phyloP scores from a whole-genome alignment of 2,113 vertebrate species.

The Brienomyrus longianalis region DNA sequence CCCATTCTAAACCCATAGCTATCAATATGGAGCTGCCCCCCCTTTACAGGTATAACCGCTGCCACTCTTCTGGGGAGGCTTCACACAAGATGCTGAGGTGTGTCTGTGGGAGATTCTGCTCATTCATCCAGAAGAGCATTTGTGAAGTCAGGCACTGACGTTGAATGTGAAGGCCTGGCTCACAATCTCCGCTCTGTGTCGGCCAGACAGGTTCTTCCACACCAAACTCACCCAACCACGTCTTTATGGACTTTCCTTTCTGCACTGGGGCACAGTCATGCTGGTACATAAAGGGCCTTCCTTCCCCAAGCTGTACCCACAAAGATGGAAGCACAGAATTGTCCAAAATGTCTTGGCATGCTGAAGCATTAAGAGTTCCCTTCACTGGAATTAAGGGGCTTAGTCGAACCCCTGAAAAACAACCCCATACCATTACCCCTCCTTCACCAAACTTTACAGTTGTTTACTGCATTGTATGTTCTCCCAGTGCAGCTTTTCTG shows the following conservation, averaged over 20 bases:
- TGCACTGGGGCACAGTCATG: background rate
- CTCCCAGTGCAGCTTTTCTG: background rate
- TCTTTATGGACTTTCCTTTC: background rate
- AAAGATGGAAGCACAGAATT: background rate
- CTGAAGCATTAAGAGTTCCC: background rate
- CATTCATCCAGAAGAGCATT: no score
- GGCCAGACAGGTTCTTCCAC: no score
- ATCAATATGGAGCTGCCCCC: no score
- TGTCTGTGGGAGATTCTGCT: no score
- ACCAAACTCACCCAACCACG: no score
- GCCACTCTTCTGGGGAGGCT: no score
- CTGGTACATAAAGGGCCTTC: background rate
- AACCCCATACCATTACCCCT: background rate
- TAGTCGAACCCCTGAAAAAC: background rate
- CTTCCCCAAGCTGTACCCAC: background rate
- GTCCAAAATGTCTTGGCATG: background rate
- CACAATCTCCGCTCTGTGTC: no score
- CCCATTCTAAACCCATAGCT: no score
- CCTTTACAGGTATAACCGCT: no score
- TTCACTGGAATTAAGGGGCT: background rate
- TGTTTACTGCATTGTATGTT: background rate
- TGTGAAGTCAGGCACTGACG: no score
- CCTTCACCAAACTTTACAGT: background rate
- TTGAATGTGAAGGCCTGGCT: no score
- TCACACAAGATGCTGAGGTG: no score